Evolutionary conservation across 2,113 vertebrate genomes (phyloP).

Genomic region (Poecilia latipinna): DNA sequence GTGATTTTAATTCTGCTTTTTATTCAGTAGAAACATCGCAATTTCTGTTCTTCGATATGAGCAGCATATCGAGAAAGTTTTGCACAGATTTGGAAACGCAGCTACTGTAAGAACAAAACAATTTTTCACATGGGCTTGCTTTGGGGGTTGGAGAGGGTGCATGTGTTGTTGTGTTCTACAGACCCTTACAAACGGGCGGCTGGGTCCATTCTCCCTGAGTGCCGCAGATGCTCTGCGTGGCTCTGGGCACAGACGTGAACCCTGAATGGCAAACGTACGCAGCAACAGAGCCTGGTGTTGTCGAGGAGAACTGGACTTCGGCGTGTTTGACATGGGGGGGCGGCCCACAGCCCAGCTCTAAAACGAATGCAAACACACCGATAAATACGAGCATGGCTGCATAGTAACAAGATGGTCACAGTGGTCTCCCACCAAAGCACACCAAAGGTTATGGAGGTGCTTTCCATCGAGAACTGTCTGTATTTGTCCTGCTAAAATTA

Average conservation of each 20-base stretch:
- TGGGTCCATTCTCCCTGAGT: slow-evolving; percentile 89
- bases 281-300: slow-evolving; percentile 83
- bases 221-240: slow-evolving; percentile 84
- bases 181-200: slow-evolving; percentile 89
- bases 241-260: slow-evolving; percentile 80
- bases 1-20: too few species aligned
- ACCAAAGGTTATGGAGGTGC: slow-evolving; percentile 41
- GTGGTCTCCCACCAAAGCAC: slow-evolving; percentile 6
- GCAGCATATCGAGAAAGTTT: too few species aligned
- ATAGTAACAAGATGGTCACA: slow-evolving; percentile 46
- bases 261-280: slow-evolving; percentile 85
- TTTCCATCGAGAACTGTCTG: slow-evolving; percentile 43
- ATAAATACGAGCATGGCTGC: slow-evolving; percentile 29
- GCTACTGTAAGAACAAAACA: background rate
- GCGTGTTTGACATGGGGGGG: slow-evolving; percentile 87
- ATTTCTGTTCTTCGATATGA: too few species aligned
- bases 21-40: too few species aligned
- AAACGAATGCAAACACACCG: slow-evolving; percentile 30
- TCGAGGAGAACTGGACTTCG: slow-evolving; percentile 84
- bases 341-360: slow-evolving; percentile 86
- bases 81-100: too few species aligned
- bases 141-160: background rate
- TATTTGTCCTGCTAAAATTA: slow-evolving; percentile 56
- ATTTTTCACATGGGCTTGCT: background rate
- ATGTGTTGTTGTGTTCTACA: slow-evolving; percentile 41